Evolutionary conservation across 2,797 vertebrate species (phyloP), one percentile per base, ranked within the genome.

Genomic region (Simalia tracyae): DNA sequence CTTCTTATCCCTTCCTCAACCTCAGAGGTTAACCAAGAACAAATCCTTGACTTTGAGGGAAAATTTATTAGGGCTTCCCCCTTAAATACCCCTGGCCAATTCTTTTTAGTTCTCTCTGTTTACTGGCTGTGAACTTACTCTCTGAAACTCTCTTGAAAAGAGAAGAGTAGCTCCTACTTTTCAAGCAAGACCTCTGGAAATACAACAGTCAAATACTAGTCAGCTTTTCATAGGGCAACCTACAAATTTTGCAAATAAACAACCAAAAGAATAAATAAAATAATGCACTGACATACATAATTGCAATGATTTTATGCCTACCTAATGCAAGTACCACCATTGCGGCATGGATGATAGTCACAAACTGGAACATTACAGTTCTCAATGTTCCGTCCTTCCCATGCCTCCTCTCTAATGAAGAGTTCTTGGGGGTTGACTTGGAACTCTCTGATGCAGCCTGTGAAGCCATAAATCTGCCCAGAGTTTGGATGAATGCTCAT

Each of bases 311-410:
- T 91, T 93, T 61, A 91, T 42, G 89, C 92, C 91, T 97, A 99
- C 98, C 98, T 98, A 95, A 97, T 96, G 94, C 98, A 99, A 63
- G 97, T 98, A 91, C 98, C 98, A 87, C 98, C 98, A 19, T 98
- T 98, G 59, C 26, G 97, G 92, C 98, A 99, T 11, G 97, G 98
- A 86, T 97, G 96, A 93, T 97, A 97, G 90, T 98, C 97, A 96
- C 98, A 98, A 94, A 98, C 94, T 0, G 97, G 97, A 8, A 97
- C 95, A 31, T 98, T 97, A 94, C 98, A 99, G 96, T 98, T 98
- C 76, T 98, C 96, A 96, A 98, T 96, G 94, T 99, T 99, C 93
- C 93, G 98, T 91, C 98, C 98, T 91, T 64, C 95, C 87, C 97
- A 94, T 1, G 98, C 98, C 86, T 98, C 97, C 14, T 98, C 97